phyloP scores from a whole-genome alignment of 35 echinoderm and acorn worm genomes.

The Diadema setosum region DNA sequence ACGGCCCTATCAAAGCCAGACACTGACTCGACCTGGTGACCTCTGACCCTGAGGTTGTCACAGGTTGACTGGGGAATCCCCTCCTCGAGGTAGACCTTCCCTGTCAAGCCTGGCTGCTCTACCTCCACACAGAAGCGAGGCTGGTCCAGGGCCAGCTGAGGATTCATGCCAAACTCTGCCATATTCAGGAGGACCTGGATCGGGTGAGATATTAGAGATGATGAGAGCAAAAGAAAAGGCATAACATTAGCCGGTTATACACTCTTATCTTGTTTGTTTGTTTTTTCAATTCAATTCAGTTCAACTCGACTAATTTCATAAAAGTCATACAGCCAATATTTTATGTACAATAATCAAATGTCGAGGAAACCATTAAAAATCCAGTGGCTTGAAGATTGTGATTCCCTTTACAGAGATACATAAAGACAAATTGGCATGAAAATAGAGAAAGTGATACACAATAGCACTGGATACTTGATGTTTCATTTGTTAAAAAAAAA shows the following conservation, averaged over 20 bases:
- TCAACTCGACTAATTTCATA: background rate
- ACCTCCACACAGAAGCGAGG: slow-evolving; percentile 57
- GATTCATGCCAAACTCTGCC: slow-evolving; percentile 84
- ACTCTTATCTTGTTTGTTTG: background rate
- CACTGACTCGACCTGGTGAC: slow-evolving; percentile 53
- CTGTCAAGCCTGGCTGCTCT: background rate
- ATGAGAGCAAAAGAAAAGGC: too few species aligned
- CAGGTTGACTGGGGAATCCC: slow-evolving; percentile 37
- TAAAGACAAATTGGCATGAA: too few species aligned
- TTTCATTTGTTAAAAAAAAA: too few species aligned
- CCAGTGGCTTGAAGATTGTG: too few species aligned
- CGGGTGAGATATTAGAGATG: too few species aligned
- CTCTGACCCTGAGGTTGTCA: slow-evolving; percentile 10
- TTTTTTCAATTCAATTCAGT: background rate
- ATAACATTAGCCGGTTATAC: background rate
- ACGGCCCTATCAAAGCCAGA: slow-evolving; percentile 23
- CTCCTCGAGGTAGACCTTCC: slow-evolving; percentile 44
- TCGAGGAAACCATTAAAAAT: too few species aligned
- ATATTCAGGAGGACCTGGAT: slow-evolving; percentile 79
- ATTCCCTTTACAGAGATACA: too few species aligned
- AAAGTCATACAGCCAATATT: too few species aligned
- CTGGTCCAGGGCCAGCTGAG: slow-evolving; percentile 70
- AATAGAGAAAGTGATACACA: too few species aligned
- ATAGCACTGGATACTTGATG: too few species aligned
- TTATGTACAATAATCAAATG: too few species aligned